Conservation (phyloP, 1,140 invertebrate species). For the Nylanderia fulva region DNA sequence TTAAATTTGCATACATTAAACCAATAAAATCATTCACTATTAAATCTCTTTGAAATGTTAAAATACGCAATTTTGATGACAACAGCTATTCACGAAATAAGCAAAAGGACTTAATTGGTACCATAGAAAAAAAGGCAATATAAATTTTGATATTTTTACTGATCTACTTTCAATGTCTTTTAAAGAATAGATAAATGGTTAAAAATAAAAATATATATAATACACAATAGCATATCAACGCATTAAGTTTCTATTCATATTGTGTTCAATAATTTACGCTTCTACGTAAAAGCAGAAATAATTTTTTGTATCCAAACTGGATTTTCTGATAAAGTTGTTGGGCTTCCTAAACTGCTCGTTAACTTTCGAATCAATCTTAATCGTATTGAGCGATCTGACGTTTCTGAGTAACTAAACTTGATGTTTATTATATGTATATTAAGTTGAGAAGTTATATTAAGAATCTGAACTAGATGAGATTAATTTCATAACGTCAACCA, state of each 20-base stretch:
- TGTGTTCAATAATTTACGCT: conserved; percentile 4
- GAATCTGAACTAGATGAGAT: conserved; percentile 22
- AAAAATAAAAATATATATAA: neutral
- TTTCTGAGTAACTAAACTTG: conserved; percentile 26
- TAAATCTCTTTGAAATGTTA: no score
- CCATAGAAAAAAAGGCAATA: no score
- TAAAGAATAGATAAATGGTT: neutral
- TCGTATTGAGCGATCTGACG: conserved; percentile 25
- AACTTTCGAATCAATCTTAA: conserved; percentile 35
- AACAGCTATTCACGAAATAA: no score
- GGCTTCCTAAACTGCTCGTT: conserved; percentile 28
- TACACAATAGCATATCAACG: neutral
- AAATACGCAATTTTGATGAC: no score
- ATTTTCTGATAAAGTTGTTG: conserved; percentile 43
- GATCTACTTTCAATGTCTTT: no score
- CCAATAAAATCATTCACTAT: no score
- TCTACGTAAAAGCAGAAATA: neutral
- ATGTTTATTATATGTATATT: conserved; percentile 28
- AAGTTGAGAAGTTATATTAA: conserved; percentile 5
- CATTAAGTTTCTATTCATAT: neutral
- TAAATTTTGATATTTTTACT: no score
- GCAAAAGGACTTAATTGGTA: no score
- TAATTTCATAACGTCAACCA: neutral
- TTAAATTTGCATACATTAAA: no score
- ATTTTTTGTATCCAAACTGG: conserved; percentile 36